A percentile compares a stretch with the other conserved stretches of the same genome.
These are phyloP conservation scores for Orthosia cruda DNA, from an alignment of 2,888 invertebrate genomes.

Conservation along the genomic window DNA sequence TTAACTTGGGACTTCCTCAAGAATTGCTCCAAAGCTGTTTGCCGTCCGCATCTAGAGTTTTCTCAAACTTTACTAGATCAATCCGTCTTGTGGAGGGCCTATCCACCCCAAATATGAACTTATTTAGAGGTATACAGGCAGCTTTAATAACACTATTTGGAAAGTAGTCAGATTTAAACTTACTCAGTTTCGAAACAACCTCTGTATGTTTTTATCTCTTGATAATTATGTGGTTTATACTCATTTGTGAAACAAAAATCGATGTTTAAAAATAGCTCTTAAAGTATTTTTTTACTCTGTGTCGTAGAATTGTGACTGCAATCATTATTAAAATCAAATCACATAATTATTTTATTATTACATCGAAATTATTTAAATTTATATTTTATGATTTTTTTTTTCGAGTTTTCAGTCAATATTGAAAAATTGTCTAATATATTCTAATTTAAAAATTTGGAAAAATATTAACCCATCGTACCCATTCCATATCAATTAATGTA, in stretches of 20 bases:
- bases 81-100: not conserved
- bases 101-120: not conserved
- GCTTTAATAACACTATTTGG: not conserved
- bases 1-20: not conserved
- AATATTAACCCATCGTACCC: slow-evolving; percentile 41
- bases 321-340: slow-evolving; percentile 32
- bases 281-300: slow-evolving; percentile 48
- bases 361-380: slow-evolving; percentile 34
- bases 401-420: slow-evolving; percentile 36
- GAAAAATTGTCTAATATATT: slow-evolving; percentile 19
- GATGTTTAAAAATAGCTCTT: slow-evolving; percentile 17
- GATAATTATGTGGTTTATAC: slow-evolving; percentile 48
- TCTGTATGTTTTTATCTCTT: slow-evolving; percentile 33
- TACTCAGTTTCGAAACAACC: slow-evolving; percentile 38
- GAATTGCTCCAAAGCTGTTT: not conserved
- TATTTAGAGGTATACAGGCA: not conserved
- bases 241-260: slow-evolving; percentile 53
- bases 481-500: slow-evolving; percentile 63
- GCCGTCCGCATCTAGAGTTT: not conserved
- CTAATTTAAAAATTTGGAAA: slow-evolving; percentile 9
- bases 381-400: slow-evolving; percentile 14
- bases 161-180: not conserved
- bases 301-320: slow-evolving; percentile 15
- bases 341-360: slow-evolving; percentile 22
- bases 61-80: not conserved